Conservation (phyloP, 2,888 invertebrate genomes). For the Ochropacha duplaris region DNA sequence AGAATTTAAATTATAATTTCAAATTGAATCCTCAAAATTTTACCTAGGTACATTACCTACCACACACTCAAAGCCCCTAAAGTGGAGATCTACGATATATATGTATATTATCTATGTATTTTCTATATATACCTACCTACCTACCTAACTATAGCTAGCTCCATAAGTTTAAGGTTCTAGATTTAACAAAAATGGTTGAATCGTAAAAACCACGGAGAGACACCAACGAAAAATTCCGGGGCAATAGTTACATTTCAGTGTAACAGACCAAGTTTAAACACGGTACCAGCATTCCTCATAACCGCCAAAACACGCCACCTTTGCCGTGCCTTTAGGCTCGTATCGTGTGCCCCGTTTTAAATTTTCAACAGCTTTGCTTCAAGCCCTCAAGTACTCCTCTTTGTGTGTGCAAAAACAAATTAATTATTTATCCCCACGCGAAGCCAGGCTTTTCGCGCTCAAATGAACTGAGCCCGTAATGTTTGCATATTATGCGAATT, state of each 20-base stretch:
- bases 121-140: no score
- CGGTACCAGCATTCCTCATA: conserved; percentile 39
- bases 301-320: conserved; percentile 47
- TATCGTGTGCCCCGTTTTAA: conserved; percentile 53
- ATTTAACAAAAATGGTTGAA: background rate
- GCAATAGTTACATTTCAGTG: background rate
- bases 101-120: no score
- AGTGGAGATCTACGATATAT: no score
- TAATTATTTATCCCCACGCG: conserved; percentile 63
- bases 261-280: conserved; percentile 8
- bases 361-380: conserved; percentile 56
- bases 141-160: no score
- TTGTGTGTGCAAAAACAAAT: conserved; percentile 68
- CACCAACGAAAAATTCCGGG: background rate
- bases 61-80: no score
- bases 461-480: conserved; percentile 47
- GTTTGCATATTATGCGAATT: conserved; percentile 47
- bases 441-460: conserved; percentile 39
- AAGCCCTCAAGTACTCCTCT: conserved; percentile 44
- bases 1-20: no score
- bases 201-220: background rate
- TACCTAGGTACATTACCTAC: no score
- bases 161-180: no score
- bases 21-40: no score
- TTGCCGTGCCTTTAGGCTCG: conserved; percentile 35